Percentiles rank a stretch among this genome's conserved stretches.
These are phyloP conservation scores for Trypoxylon attenuatum DNA, from an alignment of 2,888 invertebrate genomes.

Conservation along the genomic window DNA sequence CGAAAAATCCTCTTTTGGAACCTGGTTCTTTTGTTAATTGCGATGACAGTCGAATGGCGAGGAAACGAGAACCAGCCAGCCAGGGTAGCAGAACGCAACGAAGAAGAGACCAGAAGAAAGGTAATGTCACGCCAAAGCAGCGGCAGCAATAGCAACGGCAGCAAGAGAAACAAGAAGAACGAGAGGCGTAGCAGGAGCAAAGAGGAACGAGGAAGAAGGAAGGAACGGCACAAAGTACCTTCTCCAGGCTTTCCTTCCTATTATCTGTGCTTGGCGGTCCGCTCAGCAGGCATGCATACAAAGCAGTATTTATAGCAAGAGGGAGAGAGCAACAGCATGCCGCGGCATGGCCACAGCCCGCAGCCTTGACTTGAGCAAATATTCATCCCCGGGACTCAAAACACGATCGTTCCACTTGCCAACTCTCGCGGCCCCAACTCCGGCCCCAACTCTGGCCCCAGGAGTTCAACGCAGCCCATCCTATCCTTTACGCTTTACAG, in stretches of 20 bases:
- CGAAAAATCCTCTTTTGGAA: no score
- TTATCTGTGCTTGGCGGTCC: slow-evolving; percentile 62
- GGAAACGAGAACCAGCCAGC: no score
- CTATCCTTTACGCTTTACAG: no score
- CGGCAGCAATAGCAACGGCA: slow-evolving; percentile 18
- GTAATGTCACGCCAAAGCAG: no score
- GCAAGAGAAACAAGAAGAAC: not conserved
- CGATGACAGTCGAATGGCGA: no score
- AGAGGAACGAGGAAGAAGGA: not conserved
- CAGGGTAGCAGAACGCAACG: not conserved
- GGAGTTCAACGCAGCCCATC: no score
- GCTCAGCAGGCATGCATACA: slow-evolving; percentile 63
- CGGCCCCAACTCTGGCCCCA: no score
- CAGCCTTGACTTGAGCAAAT: slow-evolving; percentile 49
- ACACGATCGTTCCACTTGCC: slow-evolving; percentile 45
- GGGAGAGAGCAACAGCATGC: not conserved
- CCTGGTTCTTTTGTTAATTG: no score
- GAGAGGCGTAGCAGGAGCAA: not conserved
- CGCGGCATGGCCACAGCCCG: slow-evolving; percentile 19
- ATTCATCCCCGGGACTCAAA: slow-evolving; percentile 51
- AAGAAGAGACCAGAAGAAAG: not conserved
- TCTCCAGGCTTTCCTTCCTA: slow-evolving; percentile 56
- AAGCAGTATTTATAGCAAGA: slow-evolving; percentile 64
- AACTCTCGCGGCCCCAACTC: slow-evolving; percentile 1
- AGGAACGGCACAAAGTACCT: slow-evolving; percentile 60